Conservation (phyloP, 1,140 invertebrate species). For the Venturia canescens region DNA sequence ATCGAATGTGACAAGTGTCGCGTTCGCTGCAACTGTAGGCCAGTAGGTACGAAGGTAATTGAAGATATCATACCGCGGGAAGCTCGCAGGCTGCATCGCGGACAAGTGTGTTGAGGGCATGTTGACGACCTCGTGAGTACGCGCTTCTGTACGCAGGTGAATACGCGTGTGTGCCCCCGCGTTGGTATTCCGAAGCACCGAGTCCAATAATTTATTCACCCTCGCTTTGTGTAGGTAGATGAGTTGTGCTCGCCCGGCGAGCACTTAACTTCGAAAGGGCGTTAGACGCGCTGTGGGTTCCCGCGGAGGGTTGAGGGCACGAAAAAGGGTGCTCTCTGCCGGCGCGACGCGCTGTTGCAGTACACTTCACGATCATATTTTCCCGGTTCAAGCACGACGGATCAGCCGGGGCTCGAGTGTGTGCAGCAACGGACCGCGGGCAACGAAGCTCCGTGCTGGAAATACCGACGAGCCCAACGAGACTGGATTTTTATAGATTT, state of each 20-base stretch:
- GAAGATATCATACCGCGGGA: slow-evolving; percentile 40
- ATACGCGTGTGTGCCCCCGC: not conserved
- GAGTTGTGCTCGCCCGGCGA: slow-evolving; percentile 32
- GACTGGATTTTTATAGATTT: too few relatives aligned
- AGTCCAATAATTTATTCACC: slow-evolving; percentile 46
- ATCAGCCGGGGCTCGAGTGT: too few relatives aligned
- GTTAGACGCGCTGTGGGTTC: slow-evolving; percentile 26
- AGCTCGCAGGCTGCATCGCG: slow-evolving; percentile 17
- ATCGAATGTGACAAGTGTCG: slow-evolving; percentile 25
- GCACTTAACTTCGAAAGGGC: slow-evolving; percentile 35
- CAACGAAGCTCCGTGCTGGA: too few relatives aligned
- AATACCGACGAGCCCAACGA: too few relatives aligned
- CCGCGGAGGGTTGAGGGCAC: not conserved
- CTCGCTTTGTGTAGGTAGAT: slow-evolving; percentile 22
- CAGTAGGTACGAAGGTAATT: slow-evolving; percentile 39
- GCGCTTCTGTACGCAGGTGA: not conserved
- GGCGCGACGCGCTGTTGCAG: not conserved
- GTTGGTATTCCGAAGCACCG: slow-evolving; percentile 31
- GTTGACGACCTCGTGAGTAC: not conserved
- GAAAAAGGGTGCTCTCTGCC: not conserved
- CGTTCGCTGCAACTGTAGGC: slow-evolving; percentile 35
- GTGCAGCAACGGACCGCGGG: too few relatives aligned
- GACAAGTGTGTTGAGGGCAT: slow-evolving; percentile 40
- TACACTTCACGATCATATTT: not conserved
- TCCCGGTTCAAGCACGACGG: too few relatives aligned